phyloP scores from a whole-genome alignment of 2,888 invertebrate species.

The Megamerina dolium region DNA sequence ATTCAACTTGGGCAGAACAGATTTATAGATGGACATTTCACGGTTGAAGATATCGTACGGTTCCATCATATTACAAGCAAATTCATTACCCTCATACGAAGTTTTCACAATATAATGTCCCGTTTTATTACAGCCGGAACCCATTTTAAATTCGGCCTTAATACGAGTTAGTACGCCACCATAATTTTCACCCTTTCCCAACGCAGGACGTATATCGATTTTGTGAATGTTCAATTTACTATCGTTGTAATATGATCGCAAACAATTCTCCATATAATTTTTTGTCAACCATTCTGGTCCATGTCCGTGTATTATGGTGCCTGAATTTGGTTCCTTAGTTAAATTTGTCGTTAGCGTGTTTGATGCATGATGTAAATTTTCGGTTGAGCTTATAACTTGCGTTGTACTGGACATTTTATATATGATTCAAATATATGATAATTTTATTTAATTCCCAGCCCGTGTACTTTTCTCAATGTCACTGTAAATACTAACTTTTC shows the following conservation, averaged over 20 bases:
- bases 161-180: slow-evolving; percentile 40
- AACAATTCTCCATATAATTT: slow-evolving; percentile 30
- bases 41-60: slow-evolving; percentile 46
- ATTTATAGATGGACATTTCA: slow-evolving; percentile 44
- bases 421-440: not conserved
- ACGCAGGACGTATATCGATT: slow-evolving; percentile 31
- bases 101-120: slow-evolving; percentile 41
- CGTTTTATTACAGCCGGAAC: slow-evolving; percentile 18
- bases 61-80: slow-evolving; percentile 31
- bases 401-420: slow-evolving; percentile 4
- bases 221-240: slow-evolving; percentile 25
- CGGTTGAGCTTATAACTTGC: slow-evolving; percentile 4
- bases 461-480: not conserved
- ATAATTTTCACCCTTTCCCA: slow-evolving; percentile 44
- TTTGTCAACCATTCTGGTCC: slow-evolving; percentile 38
- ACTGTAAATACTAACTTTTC: not conserved
- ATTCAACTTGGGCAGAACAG: slow-evolving; percentile 41
- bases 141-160: slow-evolving; percentile 25
- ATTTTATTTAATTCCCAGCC: not conserved
- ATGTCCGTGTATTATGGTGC: no score
- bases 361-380: slow-evolving; percentile 2
- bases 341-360: no score
- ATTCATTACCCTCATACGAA: slow-evolving; percentile 38
- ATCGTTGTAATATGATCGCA: slow-evolving; percentile 34
- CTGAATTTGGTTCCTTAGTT: no score